Evolutionary conservation across 2,113 vertebrate species (phyloP).

Genomic region (Cryptomyrus ogoouensis): DNA sequence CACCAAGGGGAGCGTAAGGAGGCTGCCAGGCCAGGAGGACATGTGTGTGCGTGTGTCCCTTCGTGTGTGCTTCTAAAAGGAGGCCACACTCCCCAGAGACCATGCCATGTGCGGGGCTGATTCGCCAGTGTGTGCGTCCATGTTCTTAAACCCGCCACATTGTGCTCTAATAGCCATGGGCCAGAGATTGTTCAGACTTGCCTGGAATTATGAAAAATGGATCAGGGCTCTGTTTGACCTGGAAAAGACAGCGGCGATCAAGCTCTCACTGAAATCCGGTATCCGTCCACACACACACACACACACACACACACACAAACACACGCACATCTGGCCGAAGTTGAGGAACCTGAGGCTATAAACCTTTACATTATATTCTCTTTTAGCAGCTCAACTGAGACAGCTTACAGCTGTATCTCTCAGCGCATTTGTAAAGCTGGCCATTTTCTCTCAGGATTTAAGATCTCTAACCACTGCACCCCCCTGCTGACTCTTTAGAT

Average conservation of each 20-base stretch:
- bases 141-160: not conserved
- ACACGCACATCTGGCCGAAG: not conserved
- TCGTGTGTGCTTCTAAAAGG: not conserved
- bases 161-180: not conserved
- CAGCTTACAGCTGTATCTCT: not conserved
- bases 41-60: not conserved
- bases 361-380: not conserved
- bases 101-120: not conserved
- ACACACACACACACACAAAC: not conserved
- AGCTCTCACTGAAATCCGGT: not conserved
- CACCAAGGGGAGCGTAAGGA: not conserved
- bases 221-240: not conserved
- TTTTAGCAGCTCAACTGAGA: not conserved
- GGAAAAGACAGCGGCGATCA: not conserved
- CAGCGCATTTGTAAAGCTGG: not conserved
- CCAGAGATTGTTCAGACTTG: not conserved
- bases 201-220: not conserved
- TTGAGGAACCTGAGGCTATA: not conserved
- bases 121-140: not conserved
- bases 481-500: not conserved
- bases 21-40: not conserved
- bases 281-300: not conserved
- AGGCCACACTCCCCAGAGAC: not conserved
- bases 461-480: not conserved
- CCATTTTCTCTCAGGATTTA: not conserved